Evolutionary conservation across 2,113 vertebrate species (phyloP).

Genomic region (Nibea coibor): DNA sequence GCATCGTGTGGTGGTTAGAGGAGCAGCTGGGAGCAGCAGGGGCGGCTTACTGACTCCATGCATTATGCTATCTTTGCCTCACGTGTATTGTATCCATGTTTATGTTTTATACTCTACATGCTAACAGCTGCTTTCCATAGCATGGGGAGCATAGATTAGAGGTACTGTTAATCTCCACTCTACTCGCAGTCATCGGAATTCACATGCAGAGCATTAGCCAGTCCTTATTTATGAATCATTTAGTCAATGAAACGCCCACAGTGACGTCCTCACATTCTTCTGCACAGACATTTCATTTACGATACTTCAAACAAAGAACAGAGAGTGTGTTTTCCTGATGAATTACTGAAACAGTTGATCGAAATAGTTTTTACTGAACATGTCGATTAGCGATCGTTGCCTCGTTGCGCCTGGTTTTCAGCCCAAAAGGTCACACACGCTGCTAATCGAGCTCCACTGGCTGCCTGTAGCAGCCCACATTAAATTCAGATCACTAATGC

Average conservation of each 20-base stretch:
- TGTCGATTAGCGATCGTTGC: neutral
- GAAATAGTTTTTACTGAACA: neutral
- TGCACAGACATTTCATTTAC: neutral
- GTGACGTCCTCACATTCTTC: neutral
- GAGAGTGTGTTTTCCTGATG: neutral
- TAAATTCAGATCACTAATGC: too few relatives aligned
- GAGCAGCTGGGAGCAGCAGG: conserved; percentile 4
- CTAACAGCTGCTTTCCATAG: neutral
- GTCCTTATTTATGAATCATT: neutral
- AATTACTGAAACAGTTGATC: neutral
- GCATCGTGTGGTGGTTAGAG: conserved; percentile 22
- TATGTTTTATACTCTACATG: neutral
- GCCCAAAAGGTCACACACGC: too few relatives aligned
- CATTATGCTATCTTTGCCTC: neutral
- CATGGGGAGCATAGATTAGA: neutral
- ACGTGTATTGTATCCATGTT: too few relatives aligned
- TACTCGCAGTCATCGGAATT: neutral
- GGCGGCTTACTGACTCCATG: neutral
- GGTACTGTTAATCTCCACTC: neutral
- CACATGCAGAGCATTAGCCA: neutral
- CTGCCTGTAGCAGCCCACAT: too few relatives aligned
- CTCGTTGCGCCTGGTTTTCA: neutral
- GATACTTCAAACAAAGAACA: neutral
- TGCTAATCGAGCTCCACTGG: too few relatives aligned
- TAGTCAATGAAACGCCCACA: neutral